Evolutionary conservation across 2,797 vertebrate genomes (phyloP), one percentile per base, ranked within the genome.

Genomic region (Melanotaenia nigrans): DNA sequence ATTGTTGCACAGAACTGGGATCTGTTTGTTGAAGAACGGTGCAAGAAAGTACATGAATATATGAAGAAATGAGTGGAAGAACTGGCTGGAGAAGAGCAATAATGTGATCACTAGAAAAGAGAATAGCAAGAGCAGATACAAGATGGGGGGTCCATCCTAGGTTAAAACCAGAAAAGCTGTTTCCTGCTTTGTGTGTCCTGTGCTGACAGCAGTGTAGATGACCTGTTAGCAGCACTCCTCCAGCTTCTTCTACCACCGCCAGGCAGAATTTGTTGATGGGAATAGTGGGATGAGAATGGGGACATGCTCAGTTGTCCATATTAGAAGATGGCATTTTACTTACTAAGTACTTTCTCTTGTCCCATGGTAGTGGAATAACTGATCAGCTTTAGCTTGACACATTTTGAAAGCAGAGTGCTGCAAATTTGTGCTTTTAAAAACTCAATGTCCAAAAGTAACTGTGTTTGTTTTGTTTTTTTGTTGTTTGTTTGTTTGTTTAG

Each of bases 261-360:
- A 47, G 77, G 61, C 73, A 73, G 67, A 81, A 36, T 73, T 70
- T 82, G 75, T 85, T 75, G 78, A 47, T 68, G 55, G 66, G 57
- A 83, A 70, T 24, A 45, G 65, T 49, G 63, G 70, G 79, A 63
- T 73, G 66, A 63, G 60, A 70, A 60, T 36, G 32, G 67, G 61
- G 65, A 61, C 64, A 77, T 18, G 65, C 75, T 79, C 67, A 65
- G 64, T 67, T 79, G 89, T 83, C 81, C 74, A 89, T 87, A 90
- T 84, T 89, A 87, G 80, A 78, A 78, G 79, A 80, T 68, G 75
- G 57, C 84, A 79, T 87, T 84, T 56, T 24, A 40, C 49, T 82
- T 86, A 84, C 73, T 90, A 85, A 90, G 91, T 91, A 89, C 76
- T 81, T 92, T 92, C 74, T 86, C 88, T 82, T 91, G 89, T 91